Conservation (phyloP, 2,113 vertebrate species). For the Perca flavescens region DNA sequence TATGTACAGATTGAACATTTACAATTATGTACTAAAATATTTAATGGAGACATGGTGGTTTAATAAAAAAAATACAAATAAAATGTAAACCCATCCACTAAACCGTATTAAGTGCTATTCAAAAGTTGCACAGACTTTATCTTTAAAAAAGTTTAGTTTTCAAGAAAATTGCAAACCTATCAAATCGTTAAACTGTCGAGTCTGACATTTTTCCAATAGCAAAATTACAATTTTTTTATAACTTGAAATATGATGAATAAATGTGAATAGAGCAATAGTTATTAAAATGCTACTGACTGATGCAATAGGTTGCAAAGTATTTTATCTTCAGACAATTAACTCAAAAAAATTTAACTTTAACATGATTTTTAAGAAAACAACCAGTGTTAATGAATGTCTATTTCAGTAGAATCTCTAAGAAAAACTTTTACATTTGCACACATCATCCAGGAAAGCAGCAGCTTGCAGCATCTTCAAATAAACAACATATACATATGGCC, state of each 20-base stretch:
- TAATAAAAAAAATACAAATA: constrained; percentile 51
- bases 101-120: constrained; percentile 44
- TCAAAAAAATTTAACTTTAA: neutral
- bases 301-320: constrained; percentile 2
- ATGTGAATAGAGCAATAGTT: constrained; percentile 11
- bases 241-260: constrained; percentile 12
- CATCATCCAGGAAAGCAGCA: constrained; percentile 15
- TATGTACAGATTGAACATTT: constrained; percentile 71
- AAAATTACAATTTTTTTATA: neutral
- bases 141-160: constrained; percentile 19
- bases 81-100: constrained; percentile 58
- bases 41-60: constrained; percentile 36
- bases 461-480: constrained; percentile 3
- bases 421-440: constrained; percentile 39
- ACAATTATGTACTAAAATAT: constrained; percentile 62
- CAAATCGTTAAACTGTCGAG: constrained; percentile 6
- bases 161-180: constrained; percentile 32
- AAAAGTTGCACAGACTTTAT: constrained; percentile 36
- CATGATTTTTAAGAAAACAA: constrained; percentile 18
- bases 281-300: constrained; percentile 17
- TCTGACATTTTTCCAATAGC: neutral
- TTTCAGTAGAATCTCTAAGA: constrained; percentile 19
- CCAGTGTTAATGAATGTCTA: constrained; percentile 17
- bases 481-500: neutral
- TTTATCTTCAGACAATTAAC: neutral